These are phyloP conservation scores for Cephus runcator DNA, from an alignment of 2,888 invertebrate species.

Conservation along the genomic window DNA sequence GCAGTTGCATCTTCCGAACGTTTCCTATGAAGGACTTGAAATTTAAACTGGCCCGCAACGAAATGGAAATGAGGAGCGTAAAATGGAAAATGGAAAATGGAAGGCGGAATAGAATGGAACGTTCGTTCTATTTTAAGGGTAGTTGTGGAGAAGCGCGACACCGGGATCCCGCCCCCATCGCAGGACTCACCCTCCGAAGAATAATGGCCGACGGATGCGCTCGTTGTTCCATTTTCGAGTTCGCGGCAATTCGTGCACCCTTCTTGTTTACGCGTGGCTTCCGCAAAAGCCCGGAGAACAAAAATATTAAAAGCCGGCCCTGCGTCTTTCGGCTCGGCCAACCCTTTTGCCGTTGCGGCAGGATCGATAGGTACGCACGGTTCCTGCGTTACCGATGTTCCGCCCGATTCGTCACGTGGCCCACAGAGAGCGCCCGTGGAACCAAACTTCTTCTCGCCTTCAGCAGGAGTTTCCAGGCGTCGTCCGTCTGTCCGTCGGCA, in stretches of 20 bases:
- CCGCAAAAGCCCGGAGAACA: conserved; percentile 14
- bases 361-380: no score
- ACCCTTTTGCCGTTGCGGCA: no score
- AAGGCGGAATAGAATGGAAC: conserved; percentile 46
- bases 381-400: no score
- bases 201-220: conserved; percentile 52
- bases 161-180: conserved; percentile 12
- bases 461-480: no score
- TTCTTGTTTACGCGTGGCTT: conserved; percentile 6
- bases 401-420: no score
- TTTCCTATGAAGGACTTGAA: conserved; percentile 15
- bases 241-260: conserved; percentile 30
- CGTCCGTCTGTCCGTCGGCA: no score
- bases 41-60: conserved; percentile 46
- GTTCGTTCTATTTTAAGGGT: not conserved
- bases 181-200: conserved; percentile 39
- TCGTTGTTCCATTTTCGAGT: conserved; percentile 53
- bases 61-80: conserved; percentile 52
- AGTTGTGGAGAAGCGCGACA: conserved; percentile 8
- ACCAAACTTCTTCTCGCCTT: no score
- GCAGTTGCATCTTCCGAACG: not conserved
- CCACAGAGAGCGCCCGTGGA: no score
- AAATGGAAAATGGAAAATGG: conserved; percentile 55
- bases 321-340: no score
- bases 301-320: no score